These are phyloP conservation scores for Rhabdornis inornatus DNA, from an alignment of 2,113 vertebrate genomes.

Conservation along the genomic window DNA sequence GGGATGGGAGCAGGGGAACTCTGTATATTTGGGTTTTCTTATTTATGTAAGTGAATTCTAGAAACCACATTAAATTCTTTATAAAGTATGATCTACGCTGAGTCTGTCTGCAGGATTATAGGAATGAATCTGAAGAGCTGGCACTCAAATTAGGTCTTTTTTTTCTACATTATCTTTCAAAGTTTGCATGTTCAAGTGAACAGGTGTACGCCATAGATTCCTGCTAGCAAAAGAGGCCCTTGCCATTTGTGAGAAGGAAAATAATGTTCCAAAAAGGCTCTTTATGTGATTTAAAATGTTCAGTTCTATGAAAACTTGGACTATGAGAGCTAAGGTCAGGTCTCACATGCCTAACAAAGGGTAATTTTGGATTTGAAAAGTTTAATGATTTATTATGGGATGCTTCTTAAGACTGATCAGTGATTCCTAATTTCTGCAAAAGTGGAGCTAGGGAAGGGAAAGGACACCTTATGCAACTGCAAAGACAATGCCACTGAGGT, in stretches of 20 bases:
- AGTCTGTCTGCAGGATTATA: background rate
- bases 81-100: background rate
- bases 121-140: background rate
- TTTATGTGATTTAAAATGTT: background rate
- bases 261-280: background rate
- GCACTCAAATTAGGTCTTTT: background rate
- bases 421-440: background rate
- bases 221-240: background rate
- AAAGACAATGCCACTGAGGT: background rate
- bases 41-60: background rate
- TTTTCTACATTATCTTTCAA: background rate
- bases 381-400: background rate
- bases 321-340: background rate
- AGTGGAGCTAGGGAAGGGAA: background rate
- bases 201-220: background rate
- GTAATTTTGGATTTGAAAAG: background rate
- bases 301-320: background rate
- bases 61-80: background rate
- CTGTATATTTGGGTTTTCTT: background rate
- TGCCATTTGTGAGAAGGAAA: background rate
- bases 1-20: fast-evolving
- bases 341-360: background rate
- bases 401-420: background rate
- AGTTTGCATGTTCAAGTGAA: background rate
- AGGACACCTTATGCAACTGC: background rate